Evolutionary conservation across 2,797 vertebrate species (phyloP).

Genomic region (Lerista edwardsae): DNA sequence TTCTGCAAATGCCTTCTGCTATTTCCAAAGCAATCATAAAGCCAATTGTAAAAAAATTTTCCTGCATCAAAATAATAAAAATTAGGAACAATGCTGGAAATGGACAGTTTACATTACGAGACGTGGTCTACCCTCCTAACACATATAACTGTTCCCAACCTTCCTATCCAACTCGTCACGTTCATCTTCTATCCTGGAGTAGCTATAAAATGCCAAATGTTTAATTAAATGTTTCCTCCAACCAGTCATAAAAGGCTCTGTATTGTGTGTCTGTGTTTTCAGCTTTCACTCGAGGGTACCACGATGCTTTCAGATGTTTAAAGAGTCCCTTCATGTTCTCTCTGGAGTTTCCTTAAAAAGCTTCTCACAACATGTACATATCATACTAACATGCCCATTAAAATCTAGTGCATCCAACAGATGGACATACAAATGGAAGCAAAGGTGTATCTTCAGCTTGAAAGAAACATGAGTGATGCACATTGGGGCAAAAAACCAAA

Average conservation of each 20-base stretch:
- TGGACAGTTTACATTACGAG: background rate
- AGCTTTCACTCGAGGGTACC: background rate
- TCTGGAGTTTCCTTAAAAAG: slow-evolving; percentile 10
- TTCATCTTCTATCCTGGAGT: background rate
- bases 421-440: background rate
- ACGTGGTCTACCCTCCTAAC: background rate
- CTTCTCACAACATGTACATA: background rate
- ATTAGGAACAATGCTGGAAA: background rate
- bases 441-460: background rate
- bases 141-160: background rate
- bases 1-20: background rate
- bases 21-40: background rate
- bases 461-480: slow-evolving; percentile 12
- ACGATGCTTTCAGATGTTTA: background rate
- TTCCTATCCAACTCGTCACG: background rate
- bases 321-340: background rate
- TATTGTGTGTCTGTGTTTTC: background rate
- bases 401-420: background rate
- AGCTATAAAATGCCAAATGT: background rate
- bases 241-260: background rate
- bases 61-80: background rate
- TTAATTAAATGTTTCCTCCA: slow-evolving; percentile 25
- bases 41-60: background rate
- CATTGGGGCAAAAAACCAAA: no score
- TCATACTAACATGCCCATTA: background rate